Conservation (phyloP, 2,113 vertebrate species). For the Reinhardtius hippoglossoides region DNA sequence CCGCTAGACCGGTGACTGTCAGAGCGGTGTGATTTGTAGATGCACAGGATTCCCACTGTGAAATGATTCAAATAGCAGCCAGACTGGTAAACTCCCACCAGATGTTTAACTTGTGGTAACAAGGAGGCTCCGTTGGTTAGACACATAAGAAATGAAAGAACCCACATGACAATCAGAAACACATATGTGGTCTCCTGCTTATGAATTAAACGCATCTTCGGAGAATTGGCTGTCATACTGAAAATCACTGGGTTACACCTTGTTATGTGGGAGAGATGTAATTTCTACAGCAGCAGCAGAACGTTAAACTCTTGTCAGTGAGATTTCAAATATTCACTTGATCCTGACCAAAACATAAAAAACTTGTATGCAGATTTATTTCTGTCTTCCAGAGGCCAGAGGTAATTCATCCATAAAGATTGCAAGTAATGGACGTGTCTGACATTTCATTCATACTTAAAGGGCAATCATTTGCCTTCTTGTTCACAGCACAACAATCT, state of each 20-base stretch:
- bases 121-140: conserved; percentile 14
- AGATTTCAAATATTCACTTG: conserved; percentile 32
- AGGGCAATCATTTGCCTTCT: conserved; percentile 56
- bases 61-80: conserved; percentile 60
- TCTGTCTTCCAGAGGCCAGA: too few species aligned
- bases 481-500: conserved; percentile 34
- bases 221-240: conserved; percentile 14
- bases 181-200: background rate
- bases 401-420: too few species aligned
- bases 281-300: conserved; percentile 48
- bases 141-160: conserved; percentile 26
- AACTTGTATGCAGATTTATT: background rate
- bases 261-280: conserved; percentile 34
- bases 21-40: conserved; percentile 66
- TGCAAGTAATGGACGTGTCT: too few species aligned
- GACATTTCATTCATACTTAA: conserved; percentile 39
- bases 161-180: conserved; percentile 21
- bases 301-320: conserved; percentile 38
- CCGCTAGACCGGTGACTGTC: conserved; percentile 40
- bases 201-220: conserved; percentile 14
- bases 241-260: conserved; percentile 18
- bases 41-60: conserved; percentile 52
- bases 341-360: conserved; percentile 15
- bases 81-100: conserved; percentile 40
- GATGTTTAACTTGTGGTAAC: conserved; percentile 40